Conservation (phyloP, 2,888 invertebrate species). For the Synanthedon vespiformis region DNA sequence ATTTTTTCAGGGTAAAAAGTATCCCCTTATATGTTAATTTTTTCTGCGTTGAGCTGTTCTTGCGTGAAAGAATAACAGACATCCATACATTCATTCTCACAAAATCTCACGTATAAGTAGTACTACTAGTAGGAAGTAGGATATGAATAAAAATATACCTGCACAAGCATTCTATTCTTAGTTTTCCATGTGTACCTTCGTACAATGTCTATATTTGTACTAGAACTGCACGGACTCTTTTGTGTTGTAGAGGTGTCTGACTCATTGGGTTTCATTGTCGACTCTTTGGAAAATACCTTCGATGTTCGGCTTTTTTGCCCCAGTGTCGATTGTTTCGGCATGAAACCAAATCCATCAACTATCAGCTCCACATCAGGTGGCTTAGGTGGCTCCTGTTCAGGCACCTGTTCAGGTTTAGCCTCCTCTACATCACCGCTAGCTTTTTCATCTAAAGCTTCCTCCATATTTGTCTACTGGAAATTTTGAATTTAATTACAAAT, state of each 20-base stretch:
- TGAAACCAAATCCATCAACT: conserved; percentile 64
- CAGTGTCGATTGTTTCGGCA: conserved; percentile 25
- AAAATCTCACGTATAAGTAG: no score
- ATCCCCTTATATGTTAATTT: no score
- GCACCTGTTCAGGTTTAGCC: conserved; percentile 12
- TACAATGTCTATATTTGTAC: conserved; percentile 56
- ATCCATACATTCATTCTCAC: no score
- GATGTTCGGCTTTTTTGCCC: conserved; percentile 6
- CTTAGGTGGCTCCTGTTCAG: conserved; percentile 23
- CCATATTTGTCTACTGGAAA: conserved; percentile 16
- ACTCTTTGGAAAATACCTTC: conserved; percentile 15
- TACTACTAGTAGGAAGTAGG: no score
- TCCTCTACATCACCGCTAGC: conserved; percentile 28
- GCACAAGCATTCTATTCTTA: conserved; percentile 73
- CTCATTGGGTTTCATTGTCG: neutral
- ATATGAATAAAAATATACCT: conserved; percentile 27
- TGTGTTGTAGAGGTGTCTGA: neutral
- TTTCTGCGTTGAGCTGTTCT: no score
- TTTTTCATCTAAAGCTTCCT: conserved; percentile 16
- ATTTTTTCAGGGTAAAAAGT: no score
- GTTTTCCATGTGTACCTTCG: conserved; percentile 77
- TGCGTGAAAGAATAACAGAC: no score
- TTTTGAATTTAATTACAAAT: conserved; percentile 9
- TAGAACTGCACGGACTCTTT: conserved; percentile 44
- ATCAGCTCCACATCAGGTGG: conserved; percentile 48